Percentiles rank a stretch among this genome's conserved stretches.
Conservation (phyloP, 2,888 invertebrate genomes). For the Coleophora deauratella region DNA sequence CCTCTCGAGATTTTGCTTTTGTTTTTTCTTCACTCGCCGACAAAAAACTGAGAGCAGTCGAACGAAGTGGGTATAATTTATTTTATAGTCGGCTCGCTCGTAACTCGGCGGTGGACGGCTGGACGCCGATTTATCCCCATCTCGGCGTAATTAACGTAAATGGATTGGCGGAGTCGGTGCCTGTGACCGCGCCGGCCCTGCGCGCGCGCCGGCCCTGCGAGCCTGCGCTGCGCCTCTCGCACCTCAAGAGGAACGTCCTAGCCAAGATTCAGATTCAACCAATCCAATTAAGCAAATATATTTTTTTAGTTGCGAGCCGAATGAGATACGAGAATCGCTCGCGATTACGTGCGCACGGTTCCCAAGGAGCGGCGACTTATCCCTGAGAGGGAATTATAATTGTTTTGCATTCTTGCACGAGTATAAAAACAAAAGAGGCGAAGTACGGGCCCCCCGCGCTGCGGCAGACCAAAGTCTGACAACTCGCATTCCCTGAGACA, state of each 20-base stretch:
- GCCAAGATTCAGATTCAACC: constrained; percentile 9
- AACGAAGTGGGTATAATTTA: constrained; percentile 74
- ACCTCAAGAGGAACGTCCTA: constrained; percentile 14
- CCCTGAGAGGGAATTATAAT: constrained; percentile 68
- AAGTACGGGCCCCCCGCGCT: constrained; percentile 59
- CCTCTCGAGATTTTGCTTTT: constrained; percentile 69
- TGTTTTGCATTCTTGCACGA: constrained; percentile 73
- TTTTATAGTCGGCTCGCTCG: constrained; percentile 73
- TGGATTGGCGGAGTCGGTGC: constrained; percentile 43
- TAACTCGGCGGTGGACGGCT: constrained; percentile 72
- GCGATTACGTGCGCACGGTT: constrained; percentile 55
- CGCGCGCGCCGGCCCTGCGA: constrained; percentile 25
- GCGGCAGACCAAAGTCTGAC: constrained; percentile 59
- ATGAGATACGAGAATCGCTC: constrained; percentile 50
- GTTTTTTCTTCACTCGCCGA: constrained; percentile 58
- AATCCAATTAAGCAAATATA: constrained; percentile 49
- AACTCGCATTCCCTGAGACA: constrained; percentile 64
- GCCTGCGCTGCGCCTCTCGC: constrained; percentile 19
- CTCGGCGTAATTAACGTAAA: constrained; percentile 72
- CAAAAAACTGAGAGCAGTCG: constrained; percentile 72
- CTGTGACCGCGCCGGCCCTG: constrained; percentile 33
- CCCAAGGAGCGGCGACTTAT: constrained; percentile 57
- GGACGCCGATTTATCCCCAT: constrained; percentile 73
- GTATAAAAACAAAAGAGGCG: constrained; percentile 68
- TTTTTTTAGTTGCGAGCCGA: constrained; percentile 55